These are phyloP conservation scores for Macaca nemestrina DNA, from an alignment of 2,113 vertebrate genomes.

Conservation along the genomic window DNA sequence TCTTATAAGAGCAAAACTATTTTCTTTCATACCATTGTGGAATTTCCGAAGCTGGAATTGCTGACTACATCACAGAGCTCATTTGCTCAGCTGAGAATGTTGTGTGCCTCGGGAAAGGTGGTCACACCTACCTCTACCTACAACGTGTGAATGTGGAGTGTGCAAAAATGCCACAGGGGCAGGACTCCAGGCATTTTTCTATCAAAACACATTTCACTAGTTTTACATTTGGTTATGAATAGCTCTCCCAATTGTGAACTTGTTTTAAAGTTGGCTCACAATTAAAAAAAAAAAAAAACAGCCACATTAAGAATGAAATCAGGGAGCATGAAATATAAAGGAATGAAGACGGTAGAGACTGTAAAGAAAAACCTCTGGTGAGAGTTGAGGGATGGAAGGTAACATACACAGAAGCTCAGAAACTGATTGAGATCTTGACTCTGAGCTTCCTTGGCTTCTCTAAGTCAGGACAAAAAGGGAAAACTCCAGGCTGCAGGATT, in stretches of 20 bases:
- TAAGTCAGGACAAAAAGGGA: not conserved
- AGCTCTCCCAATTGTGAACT: not conserved
- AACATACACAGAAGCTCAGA: not conserved
- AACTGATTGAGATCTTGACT: rapidly evolving
- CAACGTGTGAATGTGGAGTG: not conserved
- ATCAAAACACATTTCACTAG: rapidly evolving
- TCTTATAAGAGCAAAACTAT: not conserved
- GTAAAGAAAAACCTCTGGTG: too few relatives aligned
- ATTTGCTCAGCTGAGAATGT: not conserved
- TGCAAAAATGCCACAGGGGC: not conserved
- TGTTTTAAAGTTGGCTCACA: not conserved
- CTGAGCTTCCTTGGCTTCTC: not conserved
- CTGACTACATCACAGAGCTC: not conserved
- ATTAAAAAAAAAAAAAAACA: not conserved
- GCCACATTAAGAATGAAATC: not conserved
- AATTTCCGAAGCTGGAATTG: constrained; percentile 44
- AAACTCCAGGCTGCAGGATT: rapidly evolving
- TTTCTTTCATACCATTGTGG: constrained; percentile 28
- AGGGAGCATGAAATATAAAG: not conserved
- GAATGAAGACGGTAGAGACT: rapidly evolving
- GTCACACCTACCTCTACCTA: not conserved
- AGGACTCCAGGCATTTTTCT: rapidly evolving
- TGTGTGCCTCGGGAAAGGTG: not conserved
- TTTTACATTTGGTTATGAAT: not conserved
- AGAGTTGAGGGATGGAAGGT: not conserved